phyloP scores from a whole-genome alignment of 1,140 invertebrate species.

The Neodiprion virginianus region DNA sequence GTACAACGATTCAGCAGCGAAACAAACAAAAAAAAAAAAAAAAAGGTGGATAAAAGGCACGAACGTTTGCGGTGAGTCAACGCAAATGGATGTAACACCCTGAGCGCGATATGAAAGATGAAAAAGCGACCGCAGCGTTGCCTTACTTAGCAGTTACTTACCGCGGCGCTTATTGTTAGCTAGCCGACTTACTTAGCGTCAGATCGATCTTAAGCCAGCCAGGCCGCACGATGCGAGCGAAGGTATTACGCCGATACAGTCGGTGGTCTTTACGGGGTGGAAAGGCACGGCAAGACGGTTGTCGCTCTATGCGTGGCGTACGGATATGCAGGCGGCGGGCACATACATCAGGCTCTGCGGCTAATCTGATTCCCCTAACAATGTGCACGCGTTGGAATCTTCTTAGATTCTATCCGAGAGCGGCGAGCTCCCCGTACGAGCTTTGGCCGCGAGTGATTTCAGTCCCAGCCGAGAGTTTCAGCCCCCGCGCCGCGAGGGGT shows the following conservation, averaged over 20 bases:
- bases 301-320: conserved; percentile 26
- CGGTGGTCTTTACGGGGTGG: neutral
- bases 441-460: conserved; percentile 23
- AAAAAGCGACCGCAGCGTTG: no score
- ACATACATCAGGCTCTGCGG: conserved; percentile 60
- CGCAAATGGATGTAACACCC: no score
- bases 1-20: no score
- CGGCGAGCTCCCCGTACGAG: conserved; percentile 24
- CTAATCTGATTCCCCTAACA: conserved; percentile 64
- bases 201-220: conserved; percentile 49
- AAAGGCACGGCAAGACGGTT: conserved; percentile 23
- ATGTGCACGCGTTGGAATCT: conserved; percentile 64
- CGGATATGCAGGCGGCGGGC: conserved; percentile 36
- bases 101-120: no score
- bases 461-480: neutral
- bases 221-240: conserved; percentile 23
- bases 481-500: conserved; percentile 28
- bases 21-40: no score
- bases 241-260: conserved; percentile 35
- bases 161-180: neutral
- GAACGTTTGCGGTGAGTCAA: no score
- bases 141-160: neutral
- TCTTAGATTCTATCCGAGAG: conserved; percentile 50
- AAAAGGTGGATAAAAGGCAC: no score
- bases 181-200: conserved; percentile 36